Evolutionary conservation across 2,113 vertebrate genomes (phyloP).

Genomic region (Myodes glareolus): DNA sequence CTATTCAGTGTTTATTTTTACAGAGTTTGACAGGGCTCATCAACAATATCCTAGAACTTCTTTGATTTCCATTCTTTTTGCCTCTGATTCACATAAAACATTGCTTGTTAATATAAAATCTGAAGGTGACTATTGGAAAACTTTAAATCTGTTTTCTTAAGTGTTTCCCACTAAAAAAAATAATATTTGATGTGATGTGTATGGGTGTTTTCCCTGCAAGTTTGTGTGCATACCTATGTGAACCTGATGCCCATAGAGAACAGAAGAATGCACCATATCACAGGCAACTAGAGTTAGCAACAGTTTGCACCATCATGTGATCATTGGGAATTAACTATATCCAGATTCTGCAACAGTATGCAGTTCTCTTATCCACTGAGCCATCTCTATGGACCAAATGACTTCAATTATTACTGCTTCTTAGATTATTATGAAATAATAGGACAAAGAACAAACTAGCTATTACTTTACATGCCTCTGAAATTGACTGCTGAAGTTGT

Average conservation of each 20-base stretch:
- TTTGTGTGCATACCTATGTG: neutral
- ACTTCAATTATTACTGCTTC: slow-evolving; percentile 5
- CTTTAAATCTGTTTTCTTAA: slow-evolving; percentile 1
- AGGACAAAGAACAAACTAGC: neutral
- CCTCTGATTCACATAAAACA: slow-evolving; percentile 39
- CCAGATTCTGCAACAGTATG: no score
- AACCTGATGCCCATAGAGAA: neutral
- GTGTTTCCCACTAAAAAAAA: neutral
- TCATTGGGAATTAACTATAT: neutral
- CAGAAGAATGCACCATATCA: neutral
- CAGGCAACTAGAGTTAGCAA: neutral
- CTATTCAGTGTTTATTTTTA: slow-evolving; percentile 55
- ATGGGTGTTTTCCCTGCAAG: neutral
- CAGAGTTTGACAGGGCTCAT: slow-evolving; percentile 48
- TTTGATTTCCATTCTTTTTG: neutral
- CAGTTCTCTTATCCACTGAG: no score
- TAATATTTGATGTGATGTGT: neutral
- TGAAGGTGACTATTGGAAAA: slow-evolving; percentile 61
- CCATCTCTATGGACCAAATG: neutral
- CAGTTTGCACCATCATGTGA: neutral
- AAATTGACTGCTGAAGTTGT: neutral
- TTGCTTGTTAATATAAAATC: neutral
- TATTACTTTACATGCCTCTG: neutral
- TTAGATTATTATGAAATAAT: neutral
- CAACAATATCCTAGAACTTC: slow-evolving; percentile 51